Percentiles rank a stretch among this genome's conserved stretches.
Conservation (phyloP, 2,797 vertebrate genomes). For the Hemitrygon akajei region DNA sequence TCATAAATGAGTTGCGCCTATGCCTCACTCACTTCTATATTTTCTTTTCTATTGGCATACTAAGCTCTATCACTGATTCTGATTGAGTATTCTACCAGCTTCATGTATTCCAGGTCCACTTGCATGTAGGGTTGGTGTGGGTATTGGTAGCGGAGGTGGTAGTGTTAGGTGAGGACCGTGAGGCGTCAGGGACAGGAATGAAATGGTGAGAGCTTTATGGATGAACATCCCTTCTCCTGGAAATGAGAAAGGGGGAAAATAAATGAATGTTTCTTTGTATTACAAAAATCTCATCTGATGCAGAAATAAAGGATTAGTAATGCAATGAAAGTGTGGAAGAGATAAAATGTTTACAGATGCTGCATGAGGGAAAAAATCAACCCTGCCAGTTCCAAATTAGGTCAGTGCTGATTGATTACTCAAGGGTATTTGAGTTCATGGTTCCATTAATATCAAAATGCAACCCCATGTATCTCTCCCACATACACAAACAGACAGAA, state of each 20-base stretch:
- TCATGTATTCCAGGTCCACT: too few species aligned
- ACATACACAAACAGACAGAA: background rate
- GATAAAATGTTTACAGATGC: background rate
- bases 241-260: background rate
- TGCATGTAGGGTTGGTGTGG: too few species aligned
- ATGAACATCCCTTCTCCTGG: too few species aligned
- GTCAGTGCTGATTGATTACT: constrained; percentile 16
- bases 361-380: too few species aligned
- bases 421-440: constrained; percentile 1
- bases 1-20: background rate
- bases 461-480: background rate
- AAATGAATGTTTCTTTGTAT: background rate
- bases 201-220: background rate
- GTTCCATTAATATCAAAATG: constrained; percentile 7
- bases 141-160: background rate
- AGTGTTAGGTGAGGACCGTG: too few species aligned
- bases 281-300: background rate
- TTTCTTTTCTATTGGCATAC: background rate
- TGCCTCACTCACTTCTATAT: too few species aligned
- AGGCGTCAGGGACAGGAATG: background rate
- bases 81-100: background rate
- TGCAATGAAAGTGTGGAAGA: background rate
- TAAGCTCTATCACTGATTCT: background rate
- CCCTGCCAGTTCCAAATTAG: background rate
- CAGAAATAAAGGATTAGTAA: background rate